A percentile compares a stretch with the other conserved stretches of the same genome.
phyloP scores from a whole-genome alignment of 2,113 vertebrate species.

The Aplodontia rufa region DNA sequence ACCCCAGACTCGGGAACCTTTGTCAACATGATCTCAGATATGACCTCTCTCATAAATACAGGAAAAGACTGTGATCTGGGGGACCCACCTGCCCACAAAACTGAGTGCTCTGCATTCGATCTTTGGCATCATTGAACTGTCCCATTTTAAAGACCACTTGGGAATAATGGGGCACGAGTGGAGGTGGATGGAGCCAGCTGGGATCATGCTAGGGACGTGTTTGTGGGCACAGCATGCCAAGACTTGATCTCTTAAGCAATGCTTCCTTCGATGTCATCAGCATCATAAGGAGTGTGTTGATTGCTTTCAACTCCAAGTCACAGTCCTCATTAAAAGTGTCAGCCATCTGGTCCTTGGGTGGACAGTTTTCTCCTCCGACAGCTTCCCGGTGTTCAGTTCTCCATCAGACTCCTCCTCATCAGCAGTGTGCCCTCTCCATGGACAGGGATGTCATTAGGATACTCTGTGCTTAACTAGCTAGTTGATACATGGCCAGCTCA shows the following conservation, averaged over 20 bases:
- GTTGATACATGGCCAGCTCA: no score
- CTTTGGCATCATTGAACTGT: constrained; percentile 87
- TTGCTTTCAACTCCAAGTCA: constrained; percentile 83
- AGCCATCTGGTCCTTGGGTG: constrained; percentile 22
- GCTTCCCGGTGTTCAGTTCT: constrained; percentile 53
- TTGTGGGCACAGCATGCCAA: constrained; percentile 70
- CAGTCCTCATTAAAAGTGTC: constrained; percentile 81
- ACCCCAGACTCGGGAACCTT: background rate
- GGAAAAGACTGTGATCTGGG: background rate
- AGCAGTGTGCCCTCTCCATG: background rate
- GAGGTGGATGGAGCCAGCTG: constrained; percentile 79
- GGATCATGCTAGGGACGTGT: constrained; percentile 73
- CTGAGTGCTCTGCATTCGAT: constrained; percentile 67
- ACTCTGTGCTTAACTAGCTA: constrained; percentile 50
- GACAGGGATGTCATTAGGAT: background rate
- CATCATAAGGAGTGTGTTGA: constrained; percentile 81
- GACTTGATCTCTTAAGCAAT: constrained; percentile 80
- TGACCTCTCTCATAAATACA: constrained; percentile 44
- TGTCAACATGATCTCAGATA: background rate
- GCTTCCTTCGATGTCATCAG: constrained; percentile 80
- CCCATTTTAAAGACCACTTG: constrained; percentile 80
- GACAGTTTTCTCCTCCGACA: background rate
- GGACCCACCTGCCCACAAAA: background rate
- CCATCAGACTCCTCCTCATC: constrained; percentile 57
- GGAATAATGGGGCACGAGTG: constrained; percentile 71